A percentile compares a stretch with the other conserved stretches of the same genome.
phyloP scores from a whole-genome alignment of 2,888 invertebrate genomes.

The Lamellibrachia satsuma region DNA sequence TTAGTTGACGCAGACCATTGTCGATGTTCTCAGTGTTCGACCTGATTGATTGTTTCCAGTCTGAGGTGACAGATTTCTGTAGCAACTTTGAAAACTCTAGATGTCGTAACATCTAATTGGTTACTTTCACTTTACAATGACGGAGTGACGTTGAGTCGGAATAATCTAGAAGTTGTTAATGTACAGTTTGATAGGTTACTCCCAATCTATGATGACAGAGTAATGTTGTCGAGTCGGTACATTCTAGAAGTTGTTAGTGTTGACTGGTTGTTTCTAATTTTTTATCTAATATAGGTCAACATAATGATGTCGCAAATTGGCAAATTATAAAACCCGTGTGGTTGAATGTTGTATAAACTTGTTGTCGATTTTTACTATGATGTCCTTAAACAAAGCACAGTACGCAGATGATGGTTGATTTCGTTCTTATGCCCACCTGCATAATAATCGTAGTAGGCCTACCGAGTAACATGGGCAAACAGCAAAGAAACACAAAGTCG shows the following conservation, averaged over 20 bases:
- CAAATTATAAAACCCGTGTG: background rate
- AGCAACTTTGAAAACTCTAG: too few species aligned
- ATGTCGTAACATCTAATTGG: background rate
- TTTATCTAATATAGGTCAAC: too few species aligned
- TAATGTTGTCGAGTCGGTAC: background rate
- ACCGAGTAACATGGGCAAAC: background rate
- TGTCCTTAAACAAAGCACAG: background rate
- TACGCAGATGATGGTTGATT: background rate
- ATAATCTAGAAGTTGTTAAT: background rate
- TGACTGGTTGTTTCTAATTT: background rate
- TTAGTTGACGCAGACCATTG: background rate
- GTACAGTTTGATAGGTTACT: background rate
- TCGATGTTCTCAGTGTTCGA: background rate
- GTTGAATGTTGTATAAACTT: background rate
- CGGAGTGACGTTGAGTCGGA: background rate
- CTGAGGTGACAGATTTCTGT: background rate
- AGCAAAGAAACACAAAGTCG: background rate
- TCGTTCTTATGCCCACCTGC: background rate
- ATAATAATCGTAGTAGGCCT: background rate
- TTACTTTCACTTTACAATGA: background rate
- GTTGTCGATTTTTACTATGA: background rate
- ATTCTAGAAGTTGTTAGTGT: background rate
- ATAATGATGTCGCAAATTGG: too few species aligned
- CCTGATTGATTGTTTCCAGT: background rate
- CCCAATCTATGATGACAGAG: too few species aligned